Evolutionary conservation across 2,888 invertebrate species (phyloP).

Genomic region (Drosophila colorata): DNA sequence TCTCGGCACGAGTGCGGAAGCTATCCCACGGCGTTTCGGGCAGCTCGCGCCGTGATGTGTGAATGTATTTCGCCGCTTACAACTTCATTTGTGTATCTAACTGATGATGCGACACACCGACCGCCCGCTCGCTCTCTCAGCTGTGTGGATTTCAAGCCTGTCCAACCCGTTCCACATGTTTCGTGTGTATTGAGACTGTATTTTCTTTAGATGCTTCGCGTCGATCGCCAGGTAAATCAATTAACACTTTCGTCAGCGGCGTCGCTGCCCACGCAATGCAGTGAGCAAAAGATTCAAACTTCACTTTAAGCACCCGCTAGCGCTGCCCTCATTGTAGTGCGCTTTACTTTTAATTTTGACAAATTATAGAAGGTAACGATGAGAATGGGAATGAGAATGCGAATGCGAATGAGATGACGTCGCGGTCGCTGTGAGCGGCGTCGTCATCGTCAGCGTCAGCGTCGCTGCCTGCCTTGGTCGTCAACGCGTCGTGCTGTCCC

Average conservation of each 20-base stretch:
- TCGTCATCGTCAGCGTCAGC: constrained; percentile 12
- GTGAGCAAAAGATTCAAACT: constrained; percentile 9
- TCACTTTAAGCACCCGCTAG: background rate
- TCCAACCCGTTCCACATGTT: constrained; percentile 46
- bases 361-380: constrained; percentile 37
- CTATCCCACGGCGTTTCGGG: constrained; percentile 74
- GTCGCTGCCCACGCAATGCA: constrained; percentile 62
- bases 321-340: constrained; percentile 12
- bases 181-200: constrained; percentile 1
- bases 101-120: constrained; percentile 42
- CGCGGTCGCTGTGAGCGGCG: constrained; percentile 25
- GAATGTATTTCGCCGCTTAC: constrained; percentile 46
- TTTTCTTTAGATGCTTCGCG: constrained; percentile 30
- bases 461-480: constrained; percentile 61
- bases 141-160: constrained; percentile 23
- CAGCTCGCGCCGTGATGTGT: constrained; percentile 37
- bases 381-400: constrained; percentile 41
- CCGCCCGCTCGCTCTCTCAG: constrained; percentile 2
- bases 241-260: constrained; percentile 73
- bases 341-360: constrained; percentile 48
- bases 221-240: constrained; percentile 61
- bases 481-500: constrained; percentile 28
- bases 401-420: constrained; percentile 33
- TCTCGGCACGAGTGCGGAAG: constrained; percentile 78
- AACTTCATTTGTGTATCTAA: constrained; percentile 65